phyloP scores from a whole-genome alignment of 2,113 vertebrate species.

The Polyodon spathula region DNA sequence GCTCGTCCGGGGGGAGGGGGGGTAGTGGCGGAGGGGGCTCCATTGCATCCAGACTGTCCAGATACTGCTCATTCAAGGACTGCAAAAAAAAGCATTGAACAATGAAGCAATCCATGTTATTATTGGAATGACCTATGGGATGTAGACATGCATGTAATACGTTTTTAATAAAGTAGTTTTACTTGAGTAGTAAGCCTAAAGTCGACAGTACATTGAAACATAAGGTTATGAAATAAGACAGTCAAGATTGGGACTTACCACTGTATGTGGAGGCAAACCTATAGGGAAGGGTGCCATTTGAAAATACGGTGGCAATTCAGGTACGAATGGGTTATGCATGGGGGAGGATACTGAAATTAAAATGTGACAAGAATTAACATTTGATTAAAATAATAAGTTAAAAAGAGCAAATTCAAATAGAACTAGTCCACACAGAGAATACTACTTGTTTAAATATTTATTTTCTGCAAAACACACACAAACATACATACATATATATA shows the following conservation, averaged over 20 bases:
- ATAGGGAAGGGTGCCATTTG: conserved; percentile 16
- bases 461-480: too few relatives aligned
- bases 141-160: neutral
- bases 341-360: conserved; percentile 43
- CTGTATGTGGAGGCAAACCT: conserved; percentile 23
- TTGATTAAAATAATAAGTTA: neutral
- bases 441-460: too few relatives aligned
- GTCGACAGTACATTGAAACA: too few relatives aligned
- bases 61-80: conserved; percentile 48
- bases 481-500: too few relatives aligned
- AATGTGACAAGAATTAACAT: neutral
- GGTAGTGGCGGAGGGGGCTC: conserved; percentile 68
- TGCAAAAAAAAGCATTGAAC: conserved; percentile 23
- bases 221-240: neutral
- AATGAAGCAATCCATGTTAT: neutral
- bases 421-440: neutral
- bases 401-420: neutral
- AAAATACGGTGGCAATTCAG: neutral
- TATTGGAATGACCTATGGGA: neutral
- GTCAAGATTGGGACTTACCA: conserved; percentile 28
- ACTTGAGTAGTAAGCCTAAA: too few relatives aligned
- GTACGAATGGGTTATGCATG: conserved; percentile 7
- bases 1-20: conserved; percentile 75
- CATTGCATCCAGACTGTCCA: conserved; percentile 47
- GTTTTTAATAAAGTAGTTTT: too few relatives aligned